Percentiles rank a stretch among this genome's conserved stretches.
Conservation (phyloP, 2,113 vertebrate species). For the Apodemus speciosus region DNA sequence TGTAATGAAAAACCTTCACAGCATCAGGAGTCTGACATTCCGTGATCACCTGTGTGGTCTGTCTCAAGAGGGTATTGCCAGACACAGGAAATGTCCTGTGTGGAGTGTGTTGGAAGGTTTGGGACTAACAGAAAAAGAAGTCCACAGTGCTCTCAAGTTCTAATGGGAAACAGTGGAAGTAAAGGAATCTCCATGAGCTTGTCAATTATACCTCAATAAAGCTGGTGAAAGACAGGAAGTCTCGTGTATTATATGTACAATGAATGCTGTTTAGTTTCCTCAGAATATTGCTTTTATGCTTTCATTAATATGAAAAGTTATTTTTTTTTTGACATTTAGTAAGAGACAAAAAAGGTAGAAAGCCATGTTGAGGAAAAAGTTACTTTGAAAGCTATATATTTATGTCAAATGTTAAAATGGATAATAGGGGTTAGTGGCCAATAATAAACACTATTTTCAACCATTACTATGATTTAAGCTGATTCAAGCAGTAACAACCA, state of each 20-base stretch:
- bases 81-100: not conserved
- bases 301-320: slow-evolving; percentile 7
- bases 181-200: slow-evolving; percentile 36
- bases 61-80: not conserved
- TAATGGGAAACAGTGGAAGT: not conserved
- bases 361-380: not conserved
- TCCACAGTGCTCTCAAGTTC: not conserved
- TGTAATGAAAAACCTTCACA: not conserved
- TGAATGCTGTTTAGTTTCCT: not conserved
- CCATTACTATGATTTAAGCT: slow-evolving; percentile 38
- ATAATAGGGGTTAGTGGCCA: not conserved
- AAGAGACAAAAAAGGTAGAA: slow-evolving; percentile 46
- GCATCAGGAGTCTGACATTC: not conserved
- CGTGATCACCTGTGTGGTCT: not conserved
- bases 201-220: slow-evolving; percentile 18
- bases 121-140: slow-evolving; percentile 25
- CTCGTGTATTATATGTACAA: not conserved
- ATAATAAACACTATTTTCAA: slow-evolving; percentile 43
- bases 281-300: not conserved
- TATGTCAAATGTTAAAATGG: slow-evolving; percentile 36
- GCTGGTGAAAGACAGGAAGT: not conserved
- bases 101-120: not conserved
- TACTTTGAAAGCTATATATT: slow-evolving; percentile 8
- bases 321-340: slow-evolving; percentile 28
- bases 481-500: slow-evolving; percentile 33